Base-by-base conservation (phyloP, 1,140 invertebrate species). In the Lepidotrigona ventralis region DNA sequence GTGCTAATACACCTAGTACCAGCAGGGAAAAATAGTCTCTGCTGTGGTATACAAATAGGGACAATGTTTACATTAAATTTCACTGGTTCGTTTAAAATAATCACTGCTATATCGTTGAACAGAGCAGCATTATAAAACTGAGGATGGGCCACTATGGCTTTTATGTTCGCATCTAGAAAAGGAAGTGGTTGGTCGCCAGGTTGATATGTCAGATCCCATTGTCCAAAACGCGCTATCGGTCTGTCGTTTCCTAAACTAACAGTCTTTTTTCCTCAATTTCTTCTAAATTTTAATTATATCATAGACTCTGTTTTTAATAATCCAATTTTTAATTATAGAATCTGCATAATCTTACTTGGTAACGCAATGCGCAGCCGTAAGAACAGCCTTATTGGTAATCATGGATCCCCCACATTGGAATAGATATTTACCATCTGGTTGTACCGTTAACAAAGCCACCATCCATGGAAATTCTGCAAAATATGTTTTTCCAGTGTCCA, bases 391-490 rank as follows among this genome's bases (percentile, higher is more conserved):
- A 1, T 93, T 91, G 63, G 93, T 93, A 68, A 96, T 94, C 80
- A 96, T 91, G 0, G 95, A 95, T 21, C 90, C 95, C 11, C 95
- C 95, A 79, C 95, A 95, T 6, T 93, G 84, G 56, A 93, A 94
- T 53, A 90, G 58, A 66, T 91, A 89, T 23, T 78, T 83, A 53
- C 85, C 89, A 12, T 74, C 70, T 2, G 90, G 8, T 73, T 89
- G 81, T 66, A 89, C 75, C 17, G 89, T 26, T 14, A 94, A 60
- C 46, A 95, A 86, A 3, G 93, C 93, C 9, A 95, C 94, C 93
- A 95, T 95, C 95, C 95, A 95, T 2, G 95, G 95, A 87, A 95
- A 96, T 88, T 96, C 95, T 1, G 91, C 95, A 87, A 95, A 95
- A 82, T 95, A 92, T 0, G 95, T 88, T 78, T 86, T 89, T 12